Percentiles rank a stretch among this genome's conserved stretches.
Evolutionary conservation across 2,888 invertebrate genomes (phyloP).

Genomic region (Cataglyphis albicans): DNA sequence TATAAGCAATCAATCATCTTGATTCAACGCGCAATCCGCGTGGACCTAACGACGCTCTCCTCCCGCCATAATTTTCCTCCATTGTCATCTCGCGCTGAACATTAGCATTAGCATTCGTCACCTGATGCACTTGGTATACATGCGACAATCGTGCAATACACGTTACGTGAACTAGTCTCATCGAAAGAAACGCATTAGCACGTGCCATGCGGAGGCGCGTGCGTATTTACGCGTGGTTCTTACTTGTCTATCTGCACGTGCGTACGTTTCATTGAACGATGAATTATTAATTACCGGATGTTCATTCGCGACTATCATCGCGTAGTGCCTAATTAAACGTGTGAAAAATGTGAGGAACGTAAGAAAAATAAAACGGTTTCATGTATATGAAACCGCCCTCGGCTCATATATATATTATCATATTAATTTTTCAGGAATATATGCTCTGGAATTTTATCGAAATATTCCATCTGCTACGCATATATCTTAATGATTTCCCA

Average conservation of each 20-base stretch:
- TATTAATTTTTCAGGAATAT: neutral
- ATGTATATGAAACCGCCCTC: neutral
- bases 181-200: slow-evolving; percentile 20
- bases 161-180: neutral
- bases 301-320: slow-evolving; percentile 65
- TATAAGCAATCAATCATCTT: slow-evolving; percentile 38
- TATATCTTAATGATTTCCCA: slow-evolving; percentile 30
- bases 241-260: slow-evolving; percentile 22
- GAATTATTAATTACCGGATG: slow-evolving; percentile 73
- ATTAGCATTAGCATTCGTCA: slow-evolving; percentile 57
- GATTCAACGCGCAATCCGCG: slow-evolving; percentile 26
- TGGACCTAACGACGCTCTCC: slow-evolving; percentile 31
- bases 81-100: slow-evolving; percentile 40
- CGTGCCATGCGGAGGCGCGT: slow-evolving; percentile 20
- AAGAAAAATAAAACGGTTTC: neutral
- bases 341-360: neutral
- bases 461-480: neutral
- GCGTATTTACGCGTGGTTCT: slow-evolving; percentile 45
- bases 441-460: slow-evolving; percentile 14
- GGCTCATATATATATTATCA: neutral
- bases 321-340: slow-evolving; percentile 6
- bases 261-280: slow-evolving; percentile 61
- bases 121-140: slow-evolving; percentile 42
- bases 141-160: slow-evolving; percentile 12
- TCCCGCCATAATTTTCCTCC: slow-evolving; percentile 19